Conservation (phyloP, 1,140 invertebrate species). For the Drosophila setifemur region DNA sequence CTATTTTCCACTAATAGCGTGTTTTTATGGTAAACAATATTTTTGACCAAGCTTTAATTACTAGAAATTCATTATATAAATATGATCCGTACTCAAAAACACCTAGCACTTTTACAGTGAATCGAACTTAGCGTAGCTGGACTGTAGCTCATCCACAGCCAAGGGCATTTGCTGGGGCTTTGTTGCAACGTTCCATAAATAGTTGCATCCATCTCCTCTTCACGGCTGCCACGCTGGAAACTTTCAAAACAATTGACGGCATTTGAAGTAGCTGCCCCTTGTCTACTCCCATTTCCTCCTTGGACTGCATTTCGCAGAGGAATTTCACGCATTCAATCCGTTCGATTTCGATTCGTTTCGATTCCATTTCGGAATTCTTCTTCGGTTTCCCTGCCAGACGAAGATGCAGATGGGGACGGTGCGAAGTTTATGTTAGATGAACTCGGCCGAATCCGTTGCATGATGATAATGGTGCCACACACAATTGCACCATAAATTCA, state of each 20-base stretch:
- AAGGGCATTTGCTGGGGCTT: slow-evolving; percentile 22
- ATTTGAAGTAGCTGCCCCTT: slow-evolving; percentile 61
- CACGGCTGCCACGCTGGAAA: slow-evolving; percentile 34
- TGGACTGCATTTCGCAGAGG: slow-evolving; percentile 6
- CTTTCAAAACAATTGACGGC: slow-evolving; percentile 65
- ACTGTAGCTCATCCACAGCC: slow-evolving; percentile 24
- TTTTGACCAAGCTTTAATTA: too few relatives aligned
- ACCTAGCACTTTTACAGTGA: too few relatives aligned
- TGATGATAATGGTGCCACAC: too few relatives aligned
- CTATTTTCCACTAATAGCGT: too few relatives aligned
- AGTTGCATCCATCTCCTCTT: slow-evolving; percentile 27
- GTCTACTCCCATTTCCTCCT: neutral
- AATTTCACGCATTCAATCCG: slow-evolving; percentile 21
- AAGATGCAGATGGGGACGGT: too few relatives aligned
- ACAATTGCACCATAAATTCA: neutral
- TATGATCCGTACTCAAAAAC: too few relatives aligned
- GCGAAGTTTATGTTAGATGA: slow-evolving; percentile 18
- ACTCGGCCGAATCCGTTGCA: neutral
- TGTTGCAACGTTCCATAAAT: slow-evolving; percentile 67
- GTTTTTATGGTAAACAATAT: too few relatives aligned
- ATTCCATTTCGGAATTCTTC: slow-evolving; percentile 17
- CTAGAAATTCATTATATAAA: too few relatives aligned
- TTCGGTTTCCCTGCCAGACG: neutral
- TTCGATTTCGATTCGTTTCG: slow-evolving; percentile 4
- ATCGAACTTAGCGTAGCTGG: neutral